phyloP scores from a whole-genome alignment of 2,113 vertebrate species.

The Cryptomyrus ogoouensis region DNA sequence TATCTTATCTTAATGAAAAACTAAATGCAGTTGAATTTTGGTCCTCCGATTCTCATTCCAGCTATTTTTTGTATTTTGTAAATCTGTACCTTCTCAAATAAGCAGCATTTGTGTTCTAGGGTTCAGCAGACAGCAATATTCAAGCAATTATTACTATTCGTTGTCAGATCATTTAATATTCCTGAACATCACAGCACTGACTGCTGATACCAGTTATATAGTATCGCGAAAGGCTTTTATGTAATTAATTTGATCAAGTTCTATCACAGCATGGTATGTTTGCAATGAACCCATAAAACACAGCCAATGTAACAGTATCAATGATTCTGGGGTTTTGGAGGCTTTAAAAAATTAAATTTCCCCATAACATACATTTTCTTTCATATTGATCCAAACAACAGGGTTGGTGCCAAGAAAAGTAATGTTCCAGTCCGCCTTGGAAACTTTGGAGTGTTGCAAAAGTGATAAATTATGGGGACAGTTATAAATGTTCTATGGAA shows the following conservation, averaged over 20 bases:
- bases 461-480: conserved; percentile 48
- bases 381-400: conserved; percentile 33
- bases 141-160: neutral
- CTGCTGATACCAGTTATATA: neutral
- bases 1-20: neutral
- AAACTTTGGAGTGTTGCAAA: conserved; percentile 42
- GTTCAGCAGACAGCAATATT: neutral
- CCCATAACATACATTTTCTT: conserved; percentile 17
- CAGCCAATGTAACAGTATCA: conserved; percentile 5
- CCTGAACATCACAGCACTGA: neutral
- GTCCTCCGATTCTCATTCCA: neutral
- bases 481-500: conserved; percentile 46
- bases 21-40: neutral
- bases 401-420: conserved; percentile 30
- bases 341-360: conserved; percentile 19
- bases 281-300: neutral
- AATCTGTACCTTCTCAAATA: neutral
- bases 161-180: neutral
- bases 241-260: neutral
- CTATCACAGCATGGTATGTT: neutral
- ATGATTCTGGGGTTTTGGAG: neutral
- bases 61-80: neutral
- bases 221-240: neutral
- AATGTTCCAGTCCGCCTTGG: conserved; percentile 26
- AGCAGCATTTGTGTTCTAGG: neutral